These are phyloP conservation scores for Mastomys natalensis DNA, from an alignment of 2,113 vertebrate genomes.

Conservation along the genomic window DNA sequence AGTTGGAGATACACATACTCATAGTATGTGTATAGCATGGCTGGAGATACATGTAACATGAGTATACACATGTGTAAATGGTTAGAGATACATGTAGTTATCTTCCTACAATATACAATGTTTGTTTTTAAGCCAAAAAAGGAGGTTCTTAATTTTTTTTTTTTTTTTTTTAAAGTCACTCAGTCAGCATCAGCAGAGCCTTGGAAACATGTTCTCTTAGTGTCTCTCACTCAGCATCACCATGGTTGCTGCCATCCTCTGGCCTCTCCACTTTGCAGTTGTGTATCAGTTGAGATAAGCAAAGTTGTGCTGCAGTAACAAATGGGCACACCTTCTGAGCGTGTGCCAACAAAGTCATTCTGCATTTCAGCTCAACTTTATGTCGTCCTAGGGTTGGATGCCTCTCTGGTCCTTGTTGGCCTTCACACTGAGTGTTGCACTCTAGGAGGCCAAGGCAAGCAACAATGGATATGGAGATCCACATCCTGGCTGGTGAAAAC, in stretches of 20 bases:
- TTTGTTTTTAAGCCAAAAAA: background rate
- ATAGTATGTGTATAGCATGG: background rate
- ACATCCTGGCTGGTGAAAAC: background rate
- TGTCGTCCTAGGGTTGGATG: background rate
- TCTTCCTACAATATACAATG: background rate
- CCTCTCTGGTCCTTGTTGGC: background rate
- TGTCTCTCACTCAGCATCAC: background rate
- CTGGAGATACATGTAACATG: background rate
- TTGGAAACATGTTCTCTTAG: background rate
- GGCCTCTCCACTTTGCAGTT: background rate
- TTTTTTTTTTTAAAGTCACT: background rate
- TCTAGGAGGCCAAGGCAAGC: too few relatives aligned
- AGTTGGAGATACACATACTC: background rate
- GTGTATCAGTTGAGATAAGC: background rate
- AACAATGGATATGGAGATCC: rapidly evolving
- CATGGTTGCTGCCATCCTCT: rapidly evolving
- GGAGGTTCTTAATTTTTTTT: background rate
- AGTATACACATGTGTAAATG: background rate
- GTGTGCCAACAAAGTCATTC: background rate
- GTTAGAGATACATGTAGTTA: too few relatives aligned
- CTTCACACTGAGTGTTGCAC: rapidly evolving
- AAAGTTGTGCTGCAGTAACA: background rate
- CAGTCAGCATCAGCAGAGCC: background rate
- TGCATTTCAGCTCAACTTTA: background rate
- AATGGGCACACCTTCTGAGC: too few relatives aligned